Evolutionary conservation across 2,797 vertebrate species (phyloP).

Genomic region (Chiroxiphia lanceolata): DNA sequence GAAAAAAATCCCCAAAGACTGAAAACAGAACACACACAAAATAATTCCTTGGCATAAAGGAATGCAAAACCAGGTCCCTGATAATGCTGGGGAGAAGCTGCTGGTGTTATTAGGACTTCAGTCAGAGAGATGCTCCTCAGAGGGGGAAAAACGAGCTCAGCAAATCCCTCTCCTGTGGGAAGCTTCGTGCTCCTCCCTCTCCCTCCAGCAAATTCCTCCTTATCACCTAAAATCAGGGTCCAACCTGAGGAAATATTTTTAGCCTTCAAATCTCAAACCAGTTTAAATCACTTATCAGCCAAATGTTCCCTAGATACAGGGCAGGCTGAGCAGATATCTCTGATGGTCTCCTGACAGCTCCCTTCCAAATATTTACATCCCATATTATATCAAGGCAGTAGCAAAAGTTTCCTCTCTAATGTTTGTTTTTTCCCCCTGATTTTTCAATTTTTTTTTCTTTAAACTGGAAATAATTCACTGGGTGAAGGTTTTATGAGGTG

Average conservation of each 20-base stretch:
- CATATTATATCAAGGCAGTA: not conserved
- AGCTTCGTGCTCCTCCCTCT: not conserved
- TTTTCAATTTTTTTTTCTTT: not conserved
- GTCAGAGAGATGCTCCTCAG: not conserved
- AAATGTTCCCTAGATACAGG: not conserved
- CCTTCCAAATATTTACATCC: not conserved
- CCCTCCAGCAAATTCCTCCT: constrained; percentile 7
- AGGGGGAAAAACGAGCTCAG: not conserved
- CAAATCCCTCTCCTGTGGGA: not conserved
- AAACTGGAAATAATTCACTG: not conserved
- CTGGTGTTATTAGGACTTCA: not conserved
- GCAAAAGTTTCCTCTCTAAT: not conserved
- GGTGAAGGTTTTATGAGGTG: not conserved
- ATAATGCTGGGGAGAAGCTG: not conserved
- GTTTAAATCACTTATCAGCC: not conserved
- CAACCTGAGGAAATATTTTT: not conserved
- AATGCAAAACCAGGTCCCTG: not conserved
- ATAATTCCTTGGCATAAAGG: not conserved
- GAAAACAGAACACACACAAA: not conserved
- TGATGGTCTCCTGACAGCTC: not conserved
- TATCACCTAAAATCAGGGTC: constrained; percentile 15
- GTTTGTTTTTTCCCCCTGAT: not conserved
- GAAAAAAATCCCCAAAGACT: rapidly evolving
- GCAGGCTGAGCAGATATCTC: not conserved
- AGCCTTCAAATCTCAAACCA: not conserved